Evolutionary conservation across 2,113 vertebrate genomes (phyloP).

Genomic region (Eublepharis macularius): DNA sequence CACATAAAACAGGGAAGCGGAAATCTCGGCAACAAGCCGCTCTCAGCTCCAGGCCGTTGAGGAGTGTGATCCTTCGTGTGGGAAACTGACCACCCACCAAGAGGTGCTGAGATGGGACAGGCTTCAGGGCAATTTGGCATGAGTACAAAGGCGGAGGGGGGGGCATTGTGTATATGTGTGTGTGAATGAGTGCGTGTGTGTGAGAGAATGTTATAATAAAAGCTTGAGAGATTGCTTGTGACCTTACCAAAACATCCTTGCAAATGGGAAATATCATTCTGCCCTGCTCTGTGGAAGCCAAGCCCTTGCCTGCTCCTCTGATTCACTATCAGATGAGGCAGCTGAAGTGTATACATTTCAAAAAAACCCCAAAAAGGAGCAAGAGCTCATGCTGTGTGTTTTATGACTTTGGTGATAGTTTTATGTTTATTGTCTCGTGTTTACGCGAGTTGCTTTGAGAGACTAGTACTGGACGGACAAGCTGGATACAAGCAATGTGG

Average conservation of each 20-base stretch:
- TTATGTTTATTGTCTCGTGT: background rate
- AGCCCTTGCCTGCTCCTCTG: background rate
- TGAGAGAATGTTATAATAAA: background rate
- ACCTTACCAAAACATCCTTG: background rate
- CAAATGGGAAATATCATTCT: background rate
- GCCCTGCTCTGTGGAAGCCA: background rate
- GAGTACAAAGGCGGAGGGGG: background rate
- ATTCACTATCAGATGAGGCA: background rate
- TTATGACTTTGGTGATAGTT: background rate
- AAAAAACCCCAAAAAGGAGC: background rate
- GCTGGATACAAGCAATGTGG: background rate
- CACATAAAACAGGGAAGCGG: background rate
- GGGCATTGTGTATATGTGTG: background rate
- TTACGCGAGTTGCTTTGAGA: background rate
- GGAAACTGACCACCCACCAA: slow-evolving; percentile 10
- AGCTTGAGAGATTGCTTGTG: background rate
- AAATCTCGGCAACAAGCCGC: background rate
- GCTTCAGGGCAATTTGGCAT: background rate
- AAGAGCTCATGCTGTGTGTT: background rate
- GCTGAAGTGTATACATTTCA: background rate
- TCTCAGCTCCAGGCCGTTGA: background rate
- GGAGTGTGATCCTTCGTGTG: background rate
- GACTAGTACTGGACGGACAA: background rate
- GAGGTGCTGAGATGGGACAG: background rate
- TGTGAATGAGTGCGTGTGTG: background rate